Conservation (phyloP, 2,888 invertebrate species). For the Crepidodera aurea region DNA sequence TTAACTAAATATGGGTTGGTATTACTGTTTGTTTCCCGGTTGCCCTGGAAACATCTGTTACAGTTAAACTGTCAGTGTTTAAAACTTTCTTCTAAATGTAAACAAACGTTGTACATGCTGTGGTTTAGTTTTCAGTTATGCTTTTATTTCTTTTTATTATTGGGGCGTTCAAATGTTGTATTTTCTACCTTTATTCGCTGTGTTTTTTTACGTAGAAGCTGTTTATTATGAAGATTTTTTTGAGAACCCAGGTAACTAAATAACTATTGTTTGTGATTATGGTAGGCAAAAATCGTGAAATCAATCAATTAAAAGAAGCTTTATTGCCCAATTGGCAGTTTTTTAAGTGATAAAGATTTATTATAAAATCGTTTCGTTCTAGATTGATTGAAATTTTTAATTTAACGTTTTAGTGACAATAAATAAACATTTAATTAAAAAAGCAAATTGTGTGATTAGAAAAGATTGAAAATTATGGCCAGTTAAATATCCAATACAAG, state of each 20-base stretch:
- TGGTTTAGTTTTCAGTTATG: constrained; percentile 14
- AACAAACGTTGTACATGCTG: constrained; percentile 3
- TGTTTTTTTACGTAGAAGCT: constrained; percentile 4
- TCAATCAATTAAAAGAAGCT: no score
- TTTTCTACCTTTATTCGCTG: constrained; percentile 8
- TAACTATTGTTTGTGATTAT: background rate
- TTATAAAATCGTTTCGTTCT: no score
- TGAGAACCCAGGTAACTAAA: background rate
- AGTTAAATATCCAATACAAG: no score
- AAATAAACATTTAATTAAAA: no score
- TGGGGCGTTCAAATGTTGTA: constrained; percentile 17
- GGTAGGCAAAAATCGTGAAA: no score
- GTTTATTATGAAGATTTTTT: constrained; percentile 6
- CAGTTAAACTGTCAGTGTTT: background rate
- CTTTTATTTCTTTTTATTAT: constrained; percentile 7
- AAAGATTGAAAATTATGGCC: no score
- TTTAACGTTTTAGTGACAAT: no score
- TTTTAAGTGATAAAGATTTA: no score
- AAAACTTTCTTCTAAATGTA: constrained; percentile 7
- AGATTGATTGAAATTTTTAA: no score
- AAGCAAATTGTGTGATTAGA: no score
- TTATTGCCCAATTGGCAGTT: no score
- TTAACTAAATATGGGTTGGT: constrained; percentile 6
- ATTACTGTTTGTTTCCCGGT: constrained; percentile 9
- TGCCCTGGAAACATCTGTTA: constrained; percentile 14